Percentiles rank a stretch among this genome's conserved stretches.
Conservation (phyloP, 1,140 invertebrate genomes). For the Drosophila bocki region DNA sequence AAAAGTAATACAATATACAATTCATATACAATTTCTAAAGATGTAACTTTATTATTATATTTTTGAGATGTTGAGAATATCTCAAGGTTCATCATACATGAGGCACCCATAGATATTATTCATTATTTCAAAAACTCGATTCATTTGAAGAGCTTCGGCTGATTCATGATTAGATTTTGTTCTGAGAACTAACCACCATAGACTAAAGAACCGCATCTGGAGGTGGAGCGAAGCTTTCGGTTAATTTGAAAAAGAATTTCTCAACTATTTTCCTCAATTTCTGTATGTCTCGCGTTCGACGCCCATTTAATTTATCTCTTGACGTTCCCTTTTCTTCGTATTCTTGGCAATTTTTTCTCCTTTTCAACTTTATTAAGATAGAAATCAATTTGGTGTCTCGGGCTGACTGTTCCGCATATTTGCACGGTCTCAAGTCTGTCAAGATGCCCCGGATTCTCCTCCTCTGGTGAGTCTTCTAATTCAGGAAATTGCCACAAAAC, state of each 20-base stretch:
- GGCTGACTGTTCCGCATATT: conserved; percentile 56
- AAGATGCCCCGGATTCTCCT: conserved; percentile 24
- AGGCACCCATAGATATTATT: background rate
- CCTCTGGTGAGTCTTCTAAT: conserved; percentile 44
- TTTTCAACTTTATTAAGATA: conserved; percentile 70
- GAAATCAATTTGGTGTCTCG: conserved; percentile 59
- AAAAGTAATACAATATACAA: no score
- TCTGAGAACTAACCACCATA: conserved; percentile 28
- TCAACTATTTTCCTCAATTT: conserved; percentile 11
- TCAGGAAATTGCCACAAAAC: conserved; percentile 70
- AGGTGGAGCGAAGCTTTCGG: conserved; percentile 20
- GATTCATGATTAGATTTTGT: conserved; percentile 53
- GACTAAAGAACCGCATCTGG: background rate
- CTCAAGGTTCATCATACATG: background rate
- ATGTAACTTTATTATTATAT: no score
- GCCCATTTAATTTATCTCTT: conserved; percentile 29
- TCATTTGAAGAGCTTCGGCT: conserved; percentile 3
- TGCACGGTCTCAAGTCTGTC: conserved; percentile 46
- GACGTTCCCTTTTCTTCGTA: background rate
- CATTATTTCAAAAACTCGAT: background rate
- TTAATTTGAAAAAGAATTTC: conserved; percentile 23
- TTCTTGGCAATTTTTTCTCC: conserved; percentile 9
- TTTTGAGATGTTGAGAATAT: no score
- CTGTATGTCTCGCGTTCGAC: background rate
- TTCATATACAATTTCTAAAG: no score